Percentiles rank a stretch among this genome's conserved stretches.
These are phyloP conservation scores for Astyanax mexicanus DNA, from an alignment of 2,797 vertebrate species.

Conservation along the genomic window DNA sequence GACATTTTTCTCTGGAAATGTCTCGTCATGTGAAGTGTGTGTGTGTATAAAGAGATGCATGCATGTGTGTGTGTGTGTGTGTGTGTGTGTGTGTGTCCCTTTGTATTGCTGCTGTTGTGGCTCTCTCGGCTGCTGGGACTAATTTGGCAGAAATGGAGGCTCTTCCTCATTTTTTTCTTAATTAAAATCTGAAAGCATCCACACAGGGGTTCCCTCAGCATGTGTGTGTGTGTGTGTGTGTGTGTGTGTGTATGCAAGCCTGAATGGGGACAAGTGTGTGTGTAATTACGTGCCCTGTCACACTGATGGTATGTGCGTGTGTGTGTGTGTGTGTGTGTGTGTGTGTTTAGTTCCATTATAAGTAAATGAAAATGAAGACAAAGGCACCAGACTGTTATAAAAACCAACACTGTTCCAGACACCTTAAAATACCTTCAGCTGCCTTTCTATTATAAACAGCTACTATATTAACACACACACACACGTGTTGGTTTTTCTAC, in stretches of 20 bases:
- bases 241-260: conserved; percentile 40
- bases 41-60: not conserved
- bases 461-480: not conserved
- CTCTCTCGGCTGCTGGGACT: conserved; percentile 77
- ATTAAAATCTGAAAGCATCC: conserved; percentile 83
- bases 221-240: conserved; percentile 55
- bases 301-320: conserved; percentile 27
- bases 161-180: conserved; percentile 86
- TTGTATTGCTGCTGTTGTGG: conserved; percentile 68
- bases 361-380: conserved; percentile 74
- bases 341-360: not conserved
- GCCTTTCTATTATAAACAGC: not conserved
- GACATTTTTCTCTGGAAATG: conserved; percentile 45
- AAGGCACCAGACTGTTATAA: conserved; percentile 62
- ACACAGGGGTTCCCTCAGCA: conserved; percentile 58
- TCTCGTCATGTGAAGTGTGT: conserved; percentile 38
- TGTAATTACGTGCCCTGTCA: not conserved
- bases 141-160: conserved; percentile 85
- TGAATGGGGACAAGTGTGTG: conserved; percentile 15
- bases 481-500: too few relatives aligned
- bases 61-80: conserved; percentile 47
- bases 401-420: conserved; percentile 29
- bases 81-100: conserved; percentile 50
- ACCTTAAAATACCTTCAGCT: conserved; percentile 32
- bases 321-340: conserved; percentile 39